Evolutionary conservation across 2,888 invertebrate genomes (phyloP), one percentile per base, ranked within the genome.

Genomic region (Caenorhabditis zanzibari): DNA sequence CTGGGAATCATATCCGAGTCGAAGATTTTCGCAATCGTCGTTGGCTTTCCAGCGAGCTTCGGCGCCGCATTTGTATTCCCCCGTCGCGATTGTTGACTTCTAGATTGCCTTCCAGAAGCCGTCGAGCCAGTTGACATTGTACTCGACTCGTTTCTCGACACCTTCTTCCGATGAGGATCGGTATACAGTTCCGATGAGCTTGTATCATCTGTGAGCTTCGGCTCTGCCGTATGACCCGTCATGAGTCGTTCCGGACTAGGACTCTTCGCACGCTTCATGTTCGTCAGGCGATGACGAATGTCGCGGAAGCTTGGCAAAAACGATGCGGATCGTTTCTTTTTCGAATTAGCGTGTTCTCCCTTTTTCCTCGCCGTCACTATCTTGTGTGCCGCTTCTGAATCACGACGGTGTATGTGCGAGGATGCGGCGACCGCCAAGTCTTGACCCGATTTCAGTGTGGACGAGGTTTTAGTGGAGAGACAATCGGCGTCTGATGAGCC

Each of bases 301-400:
- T 73, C 82, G 0, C 82, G 77, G 28, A 82, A 82, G 44, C 79
- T 82, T 2, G 82, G 82, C 26, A 82, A 59, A 26, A 82, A 82
- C 35, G 82, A 82, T 0, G 82, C 71, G 22, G 79, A 74, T 22
- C 82, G 22, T 38, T 82, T 77, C 54, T 82, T 76, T 26, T 77
- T 76, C n/a, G 52, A 7, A 56, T 26, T 26, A 22, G 9, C 12
- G 12, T 24, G 28, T 7, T 73, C 77, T 4, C 28, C 54, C 22
- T 73, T 79, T 32, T 77, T 77, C 6, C 74, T 52, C 0, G 73
- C 61, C 12, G 76, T 73, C 44, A 77, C 72, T 41, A 82, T 77
- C 58, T 76, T 77, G 38, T 82, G 82, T 0, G 61, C 76, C 3
- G 76, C 75, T 66, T 82, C 81, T 14, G 81, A 82, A 19, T 82